These are phyloP conservation scores for Eueides isabella DNA, from an alignment of 1,140 invertebrate genomes.

Conservation along the genomic window DNA sequence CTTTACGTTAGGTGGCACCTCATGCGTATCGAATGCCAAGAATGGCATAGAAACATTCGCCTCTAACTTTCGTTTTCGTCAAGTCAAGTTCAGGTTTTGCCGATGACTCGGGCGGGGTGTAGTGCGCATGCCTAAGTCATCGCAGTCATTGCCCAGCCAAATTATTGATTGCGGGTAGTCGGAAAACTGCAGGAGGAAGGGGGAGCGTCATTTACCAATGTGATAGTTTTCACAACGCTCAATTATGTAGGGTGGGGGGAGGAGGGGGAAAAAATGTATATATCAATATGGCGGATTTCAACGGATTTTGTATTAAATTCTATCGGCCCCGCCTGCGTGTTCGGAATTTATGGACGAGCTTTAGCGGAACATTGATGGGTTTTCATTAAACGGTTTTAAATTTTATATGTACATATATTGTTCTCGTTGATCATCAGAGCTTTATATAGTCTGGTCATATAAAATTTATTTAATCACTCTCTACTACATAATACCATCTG, in stretches of 20 bases:
- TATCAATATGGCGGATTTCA: constrained; percentile 75
- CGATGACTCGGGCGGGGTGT: constrained; percentile 65
- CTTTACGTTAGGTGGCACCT: constrained; percentile 51
- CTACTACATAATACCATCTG: constrained; percentile 24
- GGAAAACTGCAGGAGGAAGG: constrained; percentile 69
- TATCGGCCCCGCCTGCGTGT: constrained; percentile 64
- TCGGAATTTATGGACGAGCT: constrained; percentile 64
- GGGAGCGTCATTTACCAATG: constrained; percentile 75
- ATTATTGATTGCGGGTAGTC: constrained; percentile 81
- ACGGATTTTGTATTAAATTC: constrained; percentile 78
- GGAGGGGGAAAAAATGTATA: constrained; percentile 73
- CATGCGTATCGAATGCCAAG: constrained; percentile 72
- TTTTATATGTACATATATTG: constrained; percentile 43
- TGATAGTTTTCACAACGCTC: constrained; percentile 81
- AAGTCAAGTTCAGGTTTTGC: constrained; percentile 81
- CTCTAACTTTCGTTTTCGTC: constrained; percentile 80
- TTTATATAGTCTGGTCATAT: constrained; percentile 27
- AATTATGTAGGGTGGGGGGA: constrained; percentile 71
- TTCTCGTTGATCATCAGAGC: constrained; percentile 25
- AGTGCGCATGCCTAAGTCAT: constrained; percentile 78
- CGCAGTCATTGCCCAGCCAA: constrained; percentile 81
- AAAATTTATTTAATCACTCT: constrained; percentile 23
- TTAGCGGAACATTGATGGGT: constrained; percentile 63
- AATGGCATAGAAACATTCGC: constrained; percentile 78
- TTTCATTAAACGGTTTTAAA: constrained; percentile 68